Base-by-base conservation (phyloP, 2,888 invertebrate genomes). In the Athalia cordata region DNA sequence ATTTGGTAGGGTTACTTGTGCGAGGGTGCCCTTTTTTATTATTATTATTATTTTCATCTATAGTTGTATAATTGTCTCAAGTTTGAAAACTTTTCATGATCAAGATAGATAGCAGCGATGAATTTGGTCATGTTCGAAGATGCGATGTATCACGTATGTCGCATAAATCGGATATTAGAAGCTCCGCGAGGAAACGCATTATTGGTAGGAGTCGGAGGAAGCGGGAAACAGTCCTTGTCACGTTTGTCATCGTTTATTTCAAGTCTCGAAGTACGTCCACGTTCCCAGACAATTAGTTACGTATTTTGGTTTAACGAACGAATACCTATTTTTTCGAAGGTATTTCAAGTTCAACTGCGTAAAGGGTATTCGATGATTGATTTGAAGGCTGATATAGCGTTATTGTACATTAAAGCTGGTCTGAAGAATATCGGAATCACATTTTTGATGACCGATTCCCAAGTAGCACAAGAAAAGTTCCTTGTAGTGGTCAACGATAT, bases 121-220 rank as follows among this genome's bases (percentile, higher is more conserved):
- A 97, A 98, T 90, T 91, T 98, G 79, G 98, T 98, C 3, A 93
- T 98, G 7, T 98, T 98, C 87, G 98, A 98, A 87, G 98, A 98
- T 89, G 98, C 98, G 11, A 97, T 98, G 95, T 93, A 94, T 81
- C 98, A 98, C 88, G 94, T 98, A 74, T 96, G 96, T 90, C 93
- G 96, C 82, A 98, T 98, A 80, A 98, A 96, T 89, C 94, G 98
- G 78, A 98, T 98, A 82, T 91, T 98, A 85, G 98, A 98, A 90
- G 94, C 96, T 1, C 97, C 98, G 0, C 92, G 98, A 84, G 98
- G 98, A 11, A 98, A 98, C 88, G 98, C 97, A 0, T 91, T 98
- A 47, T 91, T 98, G 13, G 95, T 98, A 43, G 98, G 98, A 47
- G 98, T 98, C 0, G 98, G 98, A 61, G 98, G 98, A 52, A 97